These are phyloP conservation scores for Scylla paramamosain DNA, from an alignment of 1,140 invertebrate species.

Conservation along the genomic window DNA sequence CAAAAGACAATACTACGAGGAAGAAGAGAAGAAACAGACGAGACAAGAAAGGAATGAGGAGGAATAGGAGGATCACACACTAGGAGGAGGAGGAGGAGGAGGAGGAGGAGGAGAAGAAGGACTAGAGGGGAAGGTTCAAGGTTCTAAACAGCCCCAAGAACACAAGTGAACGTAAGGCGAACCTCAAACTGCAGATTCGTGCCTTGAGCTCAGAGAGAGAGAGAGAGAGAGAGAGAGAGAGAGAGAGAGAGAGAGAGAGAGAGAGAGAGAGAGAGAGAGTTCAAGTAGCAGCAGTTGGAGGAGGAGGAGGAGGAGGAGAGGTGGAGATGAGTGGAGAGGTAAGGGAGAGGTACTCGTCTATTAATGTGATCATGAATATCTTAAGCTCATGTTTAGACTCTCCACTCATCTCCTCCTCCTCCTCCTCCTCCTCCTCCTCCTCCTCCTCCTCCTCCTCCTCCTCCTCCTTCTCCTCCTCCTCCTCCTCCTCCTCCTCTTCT, in stretches of 20 bases:
- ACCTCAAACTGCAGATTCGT: no score
- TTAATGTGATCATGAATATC: background rate
- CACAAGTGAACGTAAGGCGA: background rate
- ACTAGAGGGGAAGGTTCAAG: background rate
- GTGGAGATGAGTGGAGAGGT: background rate
- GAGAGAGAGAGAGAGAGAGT: background rate
- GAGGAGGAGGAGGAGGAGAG: background rate
- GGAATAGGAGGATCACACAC: background rate
- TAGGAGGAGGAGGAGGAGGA: background rate
- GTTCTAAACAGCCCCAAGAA: background rate
- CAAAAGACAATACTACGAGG: background rate
- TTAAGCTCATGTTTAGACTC: background rate
- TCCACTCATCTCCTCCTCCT: background rate
- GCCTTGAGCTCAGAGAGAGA: background rate
- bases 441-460: background rate
- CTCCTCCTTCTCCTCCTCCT: background rate
- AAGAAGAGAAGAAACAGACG: no score
- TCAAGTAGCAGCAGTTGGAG: no score
- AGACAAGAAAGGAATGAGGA: background rate
- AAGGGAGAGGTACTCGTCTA: background rate
- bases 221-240: background rate
- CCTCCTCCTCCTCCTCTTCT: background rate
- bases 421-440: background rate
- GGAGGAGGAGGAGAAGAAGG: background rate
- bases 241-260: background rate